phyloP scores from a whole-genome alignment of 2,113 vertebrate genomes.

The Nipponia nippon region DNA sequence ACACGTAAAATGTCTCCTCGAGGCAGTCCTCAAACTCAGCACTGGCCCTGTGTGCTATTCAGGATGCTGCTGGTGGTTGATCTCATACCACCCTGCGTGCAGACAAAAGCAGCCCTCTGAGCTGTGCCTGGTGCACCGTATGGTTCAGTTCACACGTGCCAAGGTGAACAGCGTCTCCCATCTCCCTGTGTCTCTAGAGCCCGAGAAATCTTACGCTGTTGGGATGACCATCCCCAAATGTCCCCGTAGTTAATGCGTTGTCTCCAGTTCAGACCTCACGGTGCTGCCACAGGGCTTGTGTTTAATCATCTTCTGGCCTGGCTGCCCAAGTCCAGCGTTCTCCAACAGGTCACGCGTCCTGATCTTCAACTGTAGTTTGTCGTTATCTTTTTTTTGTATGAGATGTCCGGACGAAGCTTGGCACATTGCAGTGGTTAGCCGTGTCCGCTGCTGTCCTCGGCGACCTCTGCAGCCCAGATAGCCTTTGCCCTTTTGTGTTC shows the following conservation, averaged over 20 bases:
- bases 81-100: neutral
- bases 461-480: neutral
- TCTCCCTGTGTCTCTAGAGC: neutral
- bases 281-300: neutral
- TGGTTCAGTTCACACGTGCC: neutral
- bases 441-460: neutral
- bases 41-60: neutral
- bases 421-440: neutral
- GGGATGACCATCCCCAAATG: neutral
- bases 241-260: neutral
- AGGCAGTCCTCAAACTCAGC: neutral
- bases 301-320: neutral
- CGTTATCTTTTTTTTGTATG: neutral
- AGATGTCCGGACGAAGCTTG: neutral
- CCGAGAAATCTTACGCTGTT: neutral
- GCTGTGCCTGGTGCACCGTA: neutral
- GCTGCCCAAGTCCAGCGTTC: neutral
- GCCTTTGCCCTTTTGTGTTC: neutral
- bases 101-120: neutral
- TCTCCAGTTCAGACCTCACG: neutral
- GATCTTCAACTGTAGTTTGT: neutral
- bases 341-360: neutral
- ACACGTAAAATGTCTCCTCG: neutral
- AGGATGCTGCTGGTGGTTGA: neutral
- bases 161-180: neutral